These are phyloP conservation scores for Vipera ursinii DNA, from an alignment of 2,797 vertebrate species.

Conservation along the genomic window DNA sequence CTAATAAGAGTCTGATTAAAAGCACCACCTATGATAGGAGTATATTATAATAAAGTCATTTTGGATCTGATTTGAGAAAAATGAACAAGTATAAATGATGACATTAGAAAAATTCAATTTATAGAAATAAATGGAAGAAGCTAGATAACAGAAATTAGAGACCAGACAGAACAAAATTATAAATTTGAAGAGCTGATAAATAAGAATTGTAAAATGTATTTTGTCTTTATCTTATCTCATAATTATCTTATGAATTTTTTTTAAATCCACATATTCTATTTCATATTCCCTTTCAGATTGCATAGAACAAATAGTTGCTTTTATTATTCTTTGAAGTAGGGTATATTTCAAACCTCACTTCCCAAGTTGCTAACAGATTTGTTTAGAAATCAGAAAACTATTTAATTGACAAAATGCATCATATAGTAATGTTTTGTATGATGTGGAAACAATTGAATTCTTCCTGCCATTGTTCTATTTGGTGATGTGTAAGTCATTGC, in stretches of 20 bases:
- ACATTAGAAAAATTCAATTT: not conserved
- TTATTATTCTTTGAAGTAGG: constrained; percentile 36
- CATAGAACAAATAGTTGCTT: not conserved
- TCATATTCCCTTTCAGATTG: not conserved
- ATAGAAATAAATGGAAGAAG: not conserved
- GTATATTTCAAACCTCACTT: constrained; percentile 27
- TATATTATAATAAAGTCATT: not conserved
- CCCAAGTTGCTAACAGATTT: constrained; percentile 39
- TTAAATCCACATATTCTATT: not conserved
- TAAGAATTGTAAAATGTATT: not conserved
- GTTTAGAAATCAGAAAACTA: constrained; percentile 29
- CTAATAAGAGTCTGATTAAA: not conserved
- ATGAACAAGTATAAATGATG: not conserved
- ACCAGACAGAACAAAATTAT: not conserved
- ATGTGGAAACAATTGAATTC: too few species aligned
- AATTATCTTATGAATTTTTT: not conserved
- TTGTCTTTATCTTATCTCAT: not conserved
- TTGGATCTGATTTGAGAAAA: not conserved
- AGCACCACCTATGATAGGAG: not conserved
- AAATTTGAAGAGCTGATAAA: not conserved
- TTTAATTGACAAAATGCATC: not conserved
- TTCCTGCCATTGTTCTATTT: too few species aligned
- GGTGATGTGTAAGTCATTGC: too few species aligned
- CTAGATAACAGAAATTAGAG: not conserved
- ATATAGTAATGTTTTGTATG: too few species aligned